Conservation (phyloP, 2,888 invertebrate species). For the Calameuta idolon region DNA sequence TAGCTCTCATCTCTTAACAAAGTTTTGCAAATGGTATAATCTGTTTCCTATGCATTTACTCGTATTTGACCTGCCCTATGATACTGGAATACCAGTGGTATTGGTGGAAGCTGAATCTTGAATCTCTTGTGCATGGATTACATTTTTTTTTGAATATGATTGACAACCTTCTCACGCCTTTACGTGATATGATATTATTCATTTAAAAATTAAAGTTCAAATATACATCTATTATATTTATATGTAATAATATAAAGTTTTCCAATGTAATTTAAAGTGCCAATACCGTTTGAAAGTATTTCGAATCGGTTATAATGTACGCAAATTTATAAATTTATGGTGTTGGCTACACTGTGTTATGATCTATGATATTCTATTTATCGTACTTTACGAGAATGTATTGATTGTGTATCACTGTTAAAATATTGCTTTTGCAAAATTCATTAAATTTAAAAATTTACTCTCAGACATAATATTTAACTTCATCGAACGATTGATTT, state of each 20-base stretch:
- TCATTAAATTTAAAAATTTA: not conserved
- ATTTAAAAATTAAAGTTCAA: not conserved
- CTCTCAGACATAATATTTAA: not conserved
- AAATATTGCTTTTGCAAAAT: not conserved
- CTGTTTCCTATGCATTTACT: not conserved
- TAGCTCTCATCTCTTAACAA: slow-evolving; percentile 73
- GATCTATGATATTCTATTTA: not conserved
- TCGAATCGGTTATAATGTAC: not conserved
- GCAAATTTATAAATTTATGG: not conserved
- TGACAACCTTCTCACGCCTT: not conserved
- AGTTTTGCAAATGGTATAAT: not conserved
- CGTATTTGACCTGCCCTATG: not conserved
- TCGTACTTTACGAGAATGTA: not conserved
- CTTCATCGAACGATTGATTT: not conserved
- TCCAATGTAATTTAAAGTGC: not conserved
- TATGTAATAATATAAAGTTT: not conserved
- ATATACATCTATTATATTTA: not conserved
- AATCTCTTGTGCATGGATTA: not conserved
- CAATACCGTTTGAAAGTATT: not conserved
- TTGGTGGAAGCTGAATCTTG: not conserved
- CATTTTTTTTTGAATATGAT: not conserved
- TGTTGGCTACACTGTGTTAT: not conserved
- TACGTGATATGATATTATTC: not conserved
- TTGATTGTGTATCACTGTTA: not conserved
- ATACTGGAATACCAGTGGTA: not conserved